Conservation (phyloP, 1,140 invertebrate species). For the Limonius californicus region DNA sequence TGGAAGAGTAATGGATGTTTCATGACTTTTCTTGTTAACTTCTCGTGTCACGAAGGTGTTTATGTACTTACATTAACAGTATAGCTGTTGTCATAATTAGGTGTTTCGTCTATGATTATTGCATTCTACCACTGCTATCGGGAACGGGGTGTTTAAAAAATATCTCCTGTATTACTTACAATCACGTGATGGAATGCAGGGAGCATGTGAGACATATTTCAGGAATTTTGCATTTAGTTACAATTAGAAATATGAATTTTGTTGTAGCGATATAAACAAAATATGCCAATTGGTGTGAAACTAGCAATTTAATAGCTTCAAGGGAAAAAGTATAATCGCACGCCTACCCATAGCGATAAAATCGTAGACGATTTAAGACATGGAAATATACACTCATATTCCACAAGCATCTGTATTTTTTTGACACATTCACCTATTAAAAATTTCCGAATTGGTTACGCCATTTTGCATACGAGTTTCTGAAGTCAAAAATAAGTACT, state of each 20-base stretch:
- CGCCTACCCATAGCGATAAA: not conserved
- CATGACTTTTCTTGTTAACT: not conserved
- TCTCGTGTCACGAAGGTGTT: too few species aligned
- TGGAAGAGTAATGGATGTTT: not conserved
- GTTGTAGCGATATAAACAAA: too few species aligned
- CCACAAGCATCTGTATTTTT: not conserved
- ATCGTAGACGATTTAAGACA: not conserved
- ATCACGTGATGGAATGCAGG: too few species aligned
- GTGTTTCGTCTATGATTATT: too few species aligned
- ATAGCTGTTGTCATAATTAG: too few species aligned
- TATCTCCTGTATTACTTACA: too few species aligned
- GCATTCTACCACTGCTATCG: not conserved
- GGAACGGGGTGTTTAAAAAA: not conserved
- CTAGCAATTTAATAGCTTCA: too few species aligned
- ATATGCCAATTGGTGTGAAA: too few species aligned
- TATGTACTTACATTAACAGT: too few species aligned
- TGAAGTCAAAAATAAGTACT: not conserved
- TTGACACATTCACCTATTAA: conserved; percentile 7
- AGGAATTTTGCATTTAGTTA: too few species aligned
- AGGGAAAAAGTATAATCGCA: not conserved
- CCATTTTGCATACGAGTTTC: conserved; percentile 21
- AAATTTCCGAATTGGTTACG: conserved; percentile 20
- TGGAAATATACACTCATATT: not conserved
- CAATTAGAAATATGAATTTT: too few species aligned
- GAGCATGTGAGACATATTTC: too few species aligned